These are phyloP conservation scores for Dromas ardeola DNA, from an alignment of 2,113 vertebrate species.

Conservation along the genomic window DNA sequence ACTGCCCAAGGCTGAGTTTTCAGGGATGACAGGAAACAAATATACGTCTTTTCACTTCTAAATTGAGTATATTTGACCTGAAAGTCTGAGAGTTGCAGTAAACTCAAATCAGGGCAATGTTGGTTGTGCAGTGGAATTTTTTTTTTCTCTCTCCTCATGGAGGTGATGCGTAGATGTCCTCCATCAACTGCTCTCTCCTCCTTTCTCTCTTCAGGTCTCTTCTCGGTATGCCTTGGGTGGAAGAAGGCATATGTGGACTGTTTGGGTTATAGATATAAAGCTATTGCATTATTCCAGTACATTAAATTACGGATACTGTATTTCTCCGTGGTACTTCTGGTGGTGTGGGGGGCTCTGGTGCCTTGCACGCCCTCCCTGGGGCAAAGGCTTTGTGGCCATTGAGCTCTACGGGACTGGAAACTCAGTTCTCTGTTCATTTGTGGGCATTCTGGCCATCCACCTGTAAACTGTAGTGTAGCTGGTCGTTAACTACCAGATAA, in stretches of 20 bases:
- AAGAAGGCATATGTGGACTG: neutral
- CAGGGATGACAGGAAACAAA: neutral
- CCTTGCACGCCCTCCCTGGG: neutral
- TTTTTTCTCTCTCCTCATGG: neutral
- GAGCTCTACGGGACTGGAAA: neutral
- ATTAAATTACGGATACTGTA: neutral
- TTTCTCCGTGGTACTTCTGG: neutral
- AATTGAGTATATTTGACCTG: neutral
- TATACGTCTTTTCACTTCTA: neutral
- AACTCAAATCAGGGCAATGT: neutral
- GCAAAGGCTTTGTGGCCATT: accelerated
- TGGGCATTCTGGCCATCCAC: neutral
- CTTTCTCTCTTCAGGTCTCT: neutral
- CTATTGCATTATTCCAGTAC: neutral
- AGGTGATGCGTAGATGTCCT: neutral
- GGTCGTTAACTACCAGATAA: neutral
- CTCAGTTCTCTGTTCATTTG: neutral
- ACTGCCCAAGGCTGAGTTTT: neutral
- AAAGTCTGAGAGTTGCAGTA: neutral
- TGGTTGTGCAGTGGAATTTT: neutral
- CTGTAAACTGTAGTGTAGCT: neutral
- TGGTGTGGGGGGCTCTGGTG: neutral
- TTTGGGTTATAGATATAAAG: neutral
- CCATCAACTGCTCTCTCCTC: neutral
- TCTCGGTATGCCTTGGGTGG: neutral